These are phyloP conservation scores for Brenthis ino DNA, from an alignment of 2,888 invertebrate genomes.

Conservation along the genomic window DNA sequence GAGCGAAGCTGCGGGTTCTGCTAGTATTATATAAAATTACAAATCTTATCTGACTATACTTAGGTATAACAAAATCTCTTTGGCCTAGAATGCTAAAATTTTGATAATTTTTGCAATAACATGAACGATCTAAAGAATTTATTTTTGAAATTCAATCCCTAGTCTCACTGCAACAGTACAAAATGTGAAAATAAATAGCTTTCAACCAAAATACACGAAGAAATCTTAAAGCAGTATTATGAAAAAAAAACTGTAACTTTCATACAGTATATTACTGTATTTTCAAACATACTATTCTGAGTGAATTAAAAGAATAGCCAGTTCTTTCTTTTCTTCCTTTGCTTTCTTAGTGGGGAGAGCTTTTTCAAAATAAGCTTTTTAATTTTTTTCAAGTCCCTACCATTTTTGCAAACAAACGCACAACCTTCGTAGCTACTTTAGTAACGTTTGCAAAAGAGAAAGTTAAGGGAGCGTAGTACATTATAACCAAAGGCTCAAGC, in stretches of 20 bases:
- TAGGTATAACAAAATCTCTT: too few species aligned
- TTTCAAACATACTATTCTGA: conserved; percentile 1
- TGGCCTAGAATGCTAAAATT: too few species aligned
- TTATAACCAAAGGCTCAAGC: too few species aligned
- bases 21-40: too few species aligned
- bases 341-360: background rate
- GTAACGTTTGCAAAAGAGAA: background rate
- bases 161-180: too few species aligned
- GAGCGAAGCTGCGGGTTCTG: too few species aligned
- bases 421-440: background rate
- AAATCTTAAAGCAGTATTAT: background rate
- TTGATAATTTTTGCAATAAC: too few species aligned
- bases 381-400: conserved; percentile 7
- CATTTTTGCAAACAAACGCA: conserved; percentile 1
- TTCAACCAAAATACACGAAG: background rate
- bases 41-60: too few species aligned
- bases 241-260: conserved; percentile 10
- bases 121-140: too few species aligned
- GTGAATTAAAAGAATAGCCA: conserved; percentile 8
- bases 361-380: conserved; percentile 9
- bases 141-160: too few species aligned
- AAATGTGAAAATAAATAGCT: background rate
- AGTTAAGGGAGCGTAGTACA: background rate
- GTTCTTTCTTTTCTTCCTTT: conserved; percentile 1
- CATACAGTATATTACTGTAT: conserved; percentile 3